phyloP scores from a whole-genome alignment of 2,888 invertebrate genomes.

The Gasteruption jaculator region DNA sequence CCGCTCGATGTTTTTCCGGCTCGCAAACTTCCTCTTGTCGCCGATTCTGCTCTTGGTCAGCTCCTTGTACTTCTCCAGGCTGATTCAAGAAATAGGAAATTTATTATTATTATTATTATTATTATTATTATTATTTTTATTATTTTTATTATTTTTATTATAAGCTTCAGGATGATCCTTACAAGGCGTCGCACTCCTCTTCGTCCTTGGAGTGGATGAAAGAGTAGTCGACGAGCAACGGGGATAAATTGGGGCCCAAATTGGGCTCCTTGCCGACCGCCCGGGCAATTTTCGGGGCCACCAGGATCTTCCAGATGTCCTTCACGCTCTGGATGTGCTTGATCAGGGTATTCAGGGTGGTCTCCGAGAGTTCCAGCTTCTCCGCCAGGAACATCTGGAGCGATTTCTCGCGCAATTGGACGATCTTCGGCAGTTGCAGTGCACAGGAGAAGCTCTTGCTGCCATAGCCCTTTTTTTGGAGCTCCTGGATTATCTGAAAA shows the following conservation, averaged over 20 bases:
- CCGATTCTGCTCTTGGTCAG: too few species aligned
- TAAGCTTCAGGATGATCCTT: slow-evolving; percentile 32
- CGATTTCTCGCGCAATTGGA: slow-evolving; percentile 65
- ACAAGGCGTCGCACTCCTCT: slow-evolving; percentile 59
- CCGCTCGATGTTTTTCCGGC: slow-evolving; percentile 64
- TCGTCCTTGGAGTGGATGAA: slow-evolving; percentile 55
- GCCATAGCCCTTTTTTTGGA: slow-evolving; percentile 55
- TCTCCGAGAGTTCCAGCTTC: slow-evolving; percentile 51
- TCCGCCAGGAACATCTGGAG: slow-evolving; percentile 59
- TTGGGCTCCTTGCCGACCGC: slow-evolving; percentile 57
- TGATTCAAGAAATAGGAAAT: too few species aligned
- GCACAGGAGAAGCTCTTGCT: slow-evolving; percentile 64
- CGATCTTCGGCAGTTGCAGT: slow-evolving; percentile 66
- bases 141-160: slow-evolving; percentile 46
- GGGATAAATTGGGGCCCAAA: slow-evolving; percentile 55
- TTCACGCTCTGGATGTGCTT: slow-evolving; percentile 52
- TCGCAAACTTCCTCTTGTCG: too few species aligned
- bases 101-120: slow-evolving; percentile 51
- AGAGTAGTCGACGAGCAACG: slow-evolving; percentile 58
- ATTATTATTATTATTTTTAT: slow-evolving; percentile 46
- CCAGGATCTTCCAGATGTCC: slow-evolving; percentile 75
- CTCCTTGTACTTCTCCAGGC: too few species aligned
- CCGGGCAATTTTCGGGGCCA: slow-evolving; percentile 59
- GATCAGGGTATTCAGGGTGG: slow-evolving; percentile 22
- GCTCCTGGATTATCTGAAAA: slow-evolving; percentile 24